Conservation (phyloP, 2,113 vertebrate genomes). For the Stomatorhinus ivindoensis region DNA sequence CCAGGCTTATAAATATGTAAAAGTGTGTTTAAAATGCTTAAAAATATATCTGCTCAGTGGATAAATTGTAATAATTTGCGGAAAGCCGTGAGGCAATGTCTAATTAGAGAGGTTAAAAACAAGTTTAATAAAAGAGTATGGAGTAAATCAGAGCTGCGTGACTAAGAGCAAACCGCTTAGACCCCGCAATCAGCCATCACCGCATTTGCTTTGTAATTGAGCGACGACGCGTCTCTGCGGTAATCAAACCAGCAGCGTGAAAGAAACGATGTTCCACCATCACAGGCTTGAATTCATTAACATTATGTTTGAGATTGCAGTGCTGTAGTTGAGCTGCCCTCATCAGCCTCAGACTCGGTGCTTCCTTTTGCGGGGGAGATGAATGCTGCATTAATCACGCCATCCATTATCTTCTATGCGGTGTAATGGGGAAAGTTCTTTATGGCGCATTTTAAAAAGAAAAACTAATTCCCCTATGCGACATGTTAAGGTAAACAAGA, state of each 20-base stretch:
- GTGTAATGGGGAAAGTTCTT: neutral
- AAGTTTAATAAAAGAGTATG: conserved; percentile 1
- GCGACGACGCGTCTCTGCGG: neutral
- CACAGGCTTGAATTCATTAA: neutral
- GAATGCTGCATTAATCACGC: neutral
- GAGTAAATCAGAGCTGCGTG: neutral
- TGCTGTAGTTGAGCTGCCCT: neutral
- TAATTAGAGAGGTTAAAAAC: conserved; percentile 4
- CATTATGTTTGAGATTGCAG: neutral
- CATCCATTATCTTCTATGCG: neutral
- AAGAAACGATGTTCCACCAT: neutral
- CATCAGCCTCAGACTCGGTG: neutral
- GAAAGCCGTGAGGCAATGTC: neutral
- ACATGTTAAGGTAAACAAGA: neutral
- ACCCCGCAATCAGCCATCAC: neutral
- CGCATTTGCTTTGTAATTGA: neutral
- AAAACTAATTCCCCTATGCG: neutral
- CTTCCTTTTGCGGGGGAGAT: neutral
- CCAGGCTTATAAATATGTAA: conserved; percentile 1
- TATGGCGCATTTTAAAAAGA: neutral
- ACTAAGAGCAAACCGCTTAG: neutral
- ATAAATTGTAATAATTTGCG: neutral
- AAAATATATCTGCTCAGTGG: conserved; percentile 2
- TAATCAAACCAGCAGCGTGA: neutral
- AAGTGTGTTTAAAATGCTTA: neutral